These are phyloP conservation scores for Andricus curvator DNA, from an alignment of 2,888 invertebrate genomes.

Conservation along the genomic window DNA sequence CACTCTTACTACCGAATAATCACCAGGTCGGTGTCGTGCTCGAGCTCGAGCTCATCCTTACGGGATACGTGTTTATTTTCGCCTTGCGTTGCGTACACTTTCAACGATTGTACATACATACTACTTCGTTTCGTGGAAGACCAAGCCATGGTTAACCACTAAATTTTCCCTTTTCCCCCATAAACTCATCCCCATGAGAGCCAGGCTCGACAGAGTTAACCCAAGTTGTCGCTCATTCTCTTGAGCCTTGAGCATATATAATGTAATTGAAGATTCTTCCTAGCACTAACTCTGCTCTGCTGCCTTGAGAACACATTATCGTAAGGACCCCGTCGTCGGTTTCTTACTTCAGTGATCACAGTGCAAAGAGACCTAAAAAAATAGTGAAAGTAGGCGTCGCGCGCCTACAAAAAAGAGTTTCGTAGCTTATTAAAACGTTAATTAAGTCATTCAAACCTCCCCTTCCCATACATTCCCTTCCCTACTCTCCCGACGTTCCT, in stretches of 20 bases:
- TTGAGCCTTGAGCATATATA: neutral
- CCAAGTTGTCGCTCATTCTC: conserved; percentile 3
- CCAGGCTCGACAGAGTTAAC: neutral
- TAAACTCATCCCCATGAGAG: conserved; percentile 21
- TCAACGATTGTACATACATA: conserved; percentile 34
- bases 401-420: too few species aligned
- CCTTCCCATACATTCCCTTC: too few species aligned
- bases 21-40: conserved; percentile 51
- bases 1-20: conserved; percentile 56
- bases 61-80: conserved; percentile 53
- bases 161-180: conserved; percentile 40
- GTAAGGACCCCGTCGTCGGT: neutral
- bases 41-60: conserved; percentile 46
- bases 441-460: too few species aligned
- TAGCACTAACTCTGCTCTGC: neutral
- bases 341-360: neutral
- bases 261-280: neutral
- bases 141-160: conserved; percentile 46
- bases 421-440: too few species aligned
- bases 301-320: neutral
- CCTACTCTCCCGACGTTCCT: too few species aligned
- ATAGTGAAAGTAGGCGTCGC: too few species aligned
- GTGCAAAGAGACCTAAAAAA: too few species aligned
- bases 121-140: conserved; percentile 45
- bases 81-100: conserved; percentile 43